Conservation (phyloP, 2,113 vertebrate genomes). For the Crotalus horridus region DNA sequence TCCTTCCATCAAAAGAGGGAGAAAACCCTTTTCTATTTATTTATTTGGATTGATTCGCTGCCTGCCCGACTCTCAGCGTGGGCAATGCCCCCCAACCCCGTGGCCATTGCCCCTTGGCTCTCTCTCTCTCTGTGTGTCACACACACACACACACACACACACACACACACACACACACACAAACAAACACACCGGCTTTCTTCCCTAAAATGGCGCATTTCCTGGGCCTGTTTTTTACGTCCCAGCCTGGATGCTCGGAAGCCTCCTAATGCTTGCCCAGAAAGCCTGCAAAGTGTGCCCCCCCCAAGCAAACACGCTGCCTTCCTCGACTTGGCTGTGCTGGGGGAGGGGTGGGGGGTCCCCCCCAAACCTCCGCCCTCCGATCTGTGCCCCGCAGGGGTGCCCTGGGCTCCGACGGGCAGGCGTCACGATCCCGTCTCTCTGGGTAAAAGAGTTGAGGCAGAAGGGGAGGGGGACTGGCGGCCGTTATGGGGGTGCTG, state of each 20-base stretch:
- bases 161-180: no score
- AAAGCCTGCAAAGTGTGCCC: neutral
- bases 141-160: no score
- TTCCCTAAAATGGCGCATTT: neutral
- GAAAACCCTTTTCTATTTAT: neutral
- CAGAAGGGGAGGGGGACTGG: neutral
- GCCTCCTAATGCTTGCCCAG: no score
- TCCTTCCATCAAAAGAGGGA: neutral
- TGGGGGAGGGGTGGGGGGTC: no score
- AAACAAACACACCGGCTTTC: no score
- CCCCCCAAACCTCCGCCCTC: neutral
- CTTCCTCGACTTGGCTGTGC: neutral
- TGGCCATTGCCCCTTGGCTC: no score
- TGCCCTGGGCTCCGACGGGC: neutral
- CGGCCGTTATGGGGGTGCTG: no score
- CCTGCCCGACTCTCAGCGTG: no score
- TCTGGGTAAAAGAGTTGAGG: neutral
- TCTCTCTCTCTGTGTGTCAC: no score
- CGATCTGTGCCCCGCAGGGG: neutral
- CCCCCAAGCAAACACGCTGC: neutral
- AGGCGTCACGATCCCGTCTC: neutral
- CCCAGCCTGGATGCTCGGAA: no score
- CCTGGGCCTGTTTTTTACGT: neutral
- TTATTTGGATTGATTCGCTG: neutral
- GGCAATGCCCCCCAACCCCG: no score